Evolutionary conservation across 2,888 invertebrate genomes (phyloP).

Genomic region (Drosophila yooni): DNA sequence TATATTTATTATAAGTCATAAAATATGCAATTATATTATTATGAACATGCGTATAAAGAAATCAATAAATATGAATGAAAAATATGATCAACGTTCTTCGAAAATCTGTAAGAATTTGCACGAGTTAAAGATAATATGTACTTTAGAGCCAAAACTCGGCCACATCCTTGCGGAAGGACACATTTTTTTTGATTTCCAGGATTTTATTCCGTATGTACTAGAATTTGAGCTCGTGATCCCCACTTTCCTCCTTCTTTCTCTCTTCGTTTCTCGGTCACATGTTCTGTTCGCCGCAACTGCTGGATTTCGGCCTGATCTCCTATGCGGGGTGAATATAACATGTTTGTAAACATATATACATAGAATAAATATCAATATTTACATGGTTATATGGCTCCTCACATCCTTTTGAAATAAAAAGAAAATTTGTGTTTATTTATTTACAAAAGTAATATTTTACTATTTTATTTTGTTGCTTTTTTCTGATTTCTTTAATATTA

Average conservation of each 20-base stretch:
- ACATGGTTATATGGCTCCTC: neutral
- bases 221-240: no score
- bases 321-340: no score
- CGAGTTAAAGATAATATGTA: neutral
- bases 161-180: no score
- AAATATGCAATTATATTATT: slow-evolving; percentile 79
- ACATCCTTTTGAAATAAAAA: slow-evolving; percentile 35
- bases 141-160: no score
- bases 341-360: no score
- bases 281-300: no score
- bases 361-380: neutral
- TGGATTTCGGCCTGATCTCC: no score
- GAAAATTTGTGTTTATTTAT: slow-evolving; percentile 48
- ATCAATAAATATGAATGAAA: slow-evolving; percentile 79
- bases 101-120: neutral
- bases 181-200: no score
- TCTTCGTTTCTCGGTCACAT: no score
- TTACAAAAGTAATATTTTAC: slow-evolving; percentile 81
- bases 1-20: slow-evolving; percentile 73
- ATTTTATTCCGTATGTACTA: no score
- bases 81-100: neutral
- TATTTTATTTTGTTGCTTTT: slow-evolving; percentile 75
- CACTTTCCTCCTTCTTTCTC: no score
- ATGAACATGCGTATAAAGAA: slow-evolving; percentile 78
- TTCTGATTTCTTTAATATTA: slow-evolving; percentile 60